A percentile compares a stretch with the other conserved stretches of the same genome.
These are phyloP conservation scores for Odontamblyopus lacepedii DNA, from an alignment of 2,797 vertebrate genomes.

Conservation along the genomic window DNA sequence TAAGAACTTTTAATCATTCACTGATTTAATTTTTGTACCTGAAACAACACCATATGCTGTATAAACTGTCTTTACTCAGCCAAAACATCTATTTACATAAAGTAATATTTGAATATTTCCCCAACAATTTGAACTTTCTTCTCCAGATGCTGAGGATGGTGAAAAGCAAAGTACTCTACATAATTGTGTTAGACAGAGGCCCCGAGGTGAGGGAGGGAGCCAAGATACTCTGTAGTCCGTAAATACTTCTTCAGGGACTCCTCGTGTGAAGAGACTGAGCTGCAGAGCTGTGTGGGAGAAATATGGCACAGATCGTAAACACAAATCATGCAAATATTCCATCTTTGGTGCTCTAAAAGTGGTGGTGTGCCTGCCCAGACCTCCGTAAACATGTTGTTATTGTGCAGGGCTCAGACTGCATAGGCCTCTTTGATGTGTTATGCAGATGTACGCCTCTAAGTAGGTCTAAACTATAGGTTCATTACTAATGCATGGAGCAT, in stretches of 20 bases:
- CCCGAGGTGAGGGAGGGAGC: background rate
- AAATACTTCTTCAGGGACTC: no score
- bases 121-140: background rate
- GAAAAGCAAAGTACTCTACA: constrained; percentile 3
- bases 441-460: constrained; percentile 34
- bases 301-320: constrained; percentile 4
- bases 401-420: constrained; percentile 29
- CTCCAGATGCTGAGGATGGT: background rate
- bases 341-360: background rate
- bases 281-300: background rate
- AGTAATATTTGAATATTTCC: no score
- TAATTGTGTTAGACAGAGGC: background rate
- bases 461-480: constrained; percentile 52
- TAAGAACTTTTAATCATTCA: no score
- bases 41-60: no score
- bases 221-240: background rate
- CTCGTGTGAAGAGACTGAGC: background rate
- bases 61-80: no score
- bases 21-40: no score
- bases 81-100: no score
- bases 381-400: constrained; percentile 31
- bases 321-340: background rate
- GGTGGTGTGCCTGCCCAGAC: constrained; percentile 1
- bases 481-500: constrained; percentile 51
- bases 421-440: constrained; percentile 33